phyloP scores from a whole-genome alignment of 2,888 invertebrate genomes.

The Drosophila atripex region DNA sequence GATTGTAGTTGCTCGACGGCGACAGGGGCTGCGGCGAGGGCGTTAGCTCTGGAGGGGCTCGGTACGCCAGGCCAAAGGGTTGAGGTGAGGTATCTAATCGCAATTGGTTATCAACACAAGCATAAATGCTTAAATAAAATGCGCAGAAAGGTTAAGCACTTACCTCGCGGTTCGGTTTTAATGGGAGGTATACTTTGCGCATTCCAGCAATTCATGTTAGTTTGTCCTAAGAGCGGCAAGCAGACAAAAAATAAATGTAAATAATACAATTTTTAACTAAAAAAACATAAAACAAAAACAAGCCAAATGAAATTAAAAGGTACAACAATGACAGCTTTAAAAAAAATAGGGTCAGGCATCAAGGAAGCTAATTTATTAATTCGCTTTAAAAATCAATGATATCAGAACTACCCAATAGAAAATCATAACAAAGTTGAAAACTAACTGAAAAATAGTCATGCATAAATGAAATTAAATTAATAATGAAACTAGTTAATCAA shows the following conservation, averaged over 20 bases:
- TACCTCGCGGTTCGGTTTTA: slow-evolving; percentile 83
- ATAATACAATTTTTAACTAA: background rate
- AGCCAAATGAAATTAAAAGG: background rate
- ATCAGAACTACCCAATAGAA: background rate
- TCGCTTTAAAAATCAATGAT: background rate
- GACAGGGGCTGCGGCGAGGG: slow-evolving; percentile 83
- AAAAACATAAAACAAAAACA: slow-evolving; percentile 10
- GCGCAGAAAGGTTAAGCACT: slow-evolving; percentile 24
- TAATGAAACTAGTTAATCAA: background rate
- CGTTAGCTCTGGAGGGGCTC: slow-evolving; percentile 78
- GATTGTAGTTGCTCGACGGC: slow-evolving; percentile 79
- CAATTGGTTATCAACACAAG: background rate
- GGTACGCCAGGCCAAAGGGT: slow-evolving; percentile 76
- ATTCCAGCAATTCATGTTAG: slow-evolving; percentile 78
- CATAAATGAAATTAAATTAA: background rate
- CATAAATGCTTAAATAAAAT: background rate
- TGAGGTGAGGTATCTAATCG: slow-evolving; percentile 82
- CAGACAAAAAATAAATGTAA: slow-evolving; percentile 12
- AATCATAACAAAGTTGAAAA: background rate
- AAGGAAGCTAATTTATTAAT: background rate
- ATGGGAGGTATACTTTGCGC: slow-evolving; percentile 80
- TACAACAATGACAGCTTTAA: background rate
- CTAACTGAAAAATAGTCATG: too few relatives aligned
- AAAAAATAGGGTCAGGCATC: background rate
- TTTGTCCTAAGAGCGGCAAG: slow-evolving; percentile 59